These are phyloP conservation scores for Oryzias celebensis DNA, from an alignment of 2,113 vertebrate genomes.

Conservation along the genomic window DNA sequence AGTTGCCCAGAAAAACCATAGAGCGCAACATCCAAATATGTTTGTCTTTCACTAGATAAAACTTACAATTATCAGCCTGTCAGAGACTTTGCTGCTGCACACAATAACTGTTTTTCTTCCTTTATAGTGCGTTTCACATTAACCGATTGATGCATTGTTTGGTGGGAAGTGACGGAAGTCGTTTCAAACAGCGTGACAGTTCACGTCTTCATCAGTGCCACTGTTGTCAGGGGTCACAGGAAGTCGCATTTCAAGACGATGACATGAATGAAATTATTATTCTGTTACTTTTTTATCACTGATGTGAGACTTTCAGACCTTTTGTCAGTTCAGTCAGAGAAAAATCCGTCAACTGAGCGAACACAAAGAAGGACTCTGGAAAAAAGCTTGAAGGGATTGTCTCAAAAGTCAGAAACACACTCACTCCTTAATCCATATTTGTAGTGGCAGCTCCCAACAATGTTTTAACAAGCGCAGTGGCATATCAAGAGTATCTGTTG, in stretches of 20 bases:
- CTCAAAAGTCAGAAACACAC: slow-evolving; percentile 30
- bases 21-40: slow-evolving; percentile 7
- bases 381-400: slow-evolving; percentile 43
- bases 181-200: slow-evolving; percentile 27
- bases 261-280: slow-evolving; percentile 24
- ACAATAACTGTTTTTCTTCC: slow-evolving; percentile 19
- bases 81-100: slow-evolving; percentile 24
- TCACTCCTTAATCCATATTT: slow-evolving; percentile 52
- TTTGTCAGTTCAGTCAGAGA: slow-evolving; percentile 32
- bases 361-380: not conserved
- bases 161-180: slow-evolving; percentile 14
- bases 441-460: slow-evolving; percentile 54
- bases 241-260: slow-evolving; percentile 22
- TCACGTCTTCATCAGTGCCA: slow-evolving; percentile 21
- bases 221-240: slow-evolving; percentile 28
- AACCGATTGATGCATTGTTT: slow-evolving; percentile 40
- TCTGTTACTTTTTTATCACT: not conserved
- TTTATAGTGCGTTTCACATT: slow-evolving; percentile 16
- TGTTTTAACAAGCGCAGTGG: slow-evolving; percentile 55
- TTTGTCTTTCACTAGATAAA: slow-evolving; percentile 36
- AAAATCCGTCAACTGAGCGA: slow-evolving; percentile 16
- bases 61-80: slow-evolving; percentile 44
- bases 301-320: slow-evolving; percentile 1
- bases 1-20: not conserved
- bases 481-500: slow-evolving; percentile 62